These are phyloP conservation scores for Sminthurinus signatus DNA, from an alignment of 1,140 invertebrate species.

Conservation along the genomic window DNA sequence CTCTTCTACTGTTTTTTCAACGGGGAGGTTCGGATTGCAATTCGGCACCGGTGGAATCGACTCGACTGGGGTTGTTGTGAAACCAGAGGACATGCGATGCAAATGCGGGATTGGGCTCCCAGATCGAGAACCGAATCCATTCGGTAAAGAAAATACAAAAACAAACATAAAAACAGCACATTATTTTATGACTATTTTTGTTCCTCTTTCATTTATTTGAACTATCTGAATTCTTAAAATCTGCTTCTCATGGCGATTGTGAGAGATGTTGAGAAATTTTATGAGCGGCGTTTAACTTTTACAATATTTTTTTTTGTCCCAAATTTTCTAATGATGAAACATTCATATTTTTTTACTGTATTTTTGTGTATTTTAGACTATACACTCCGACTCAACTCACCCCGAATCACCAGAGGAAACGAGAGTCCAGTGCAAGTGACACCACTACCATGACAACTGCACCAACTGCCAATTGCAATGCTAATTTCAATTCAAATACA, in stretches of 20 bases:
- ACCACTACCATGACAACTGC: constrained; percentile 15
- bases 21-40: constrained; percentile 77
- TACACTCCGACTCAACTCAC: constrained; percentile 11
- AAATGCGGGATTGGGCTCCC: constrained; percentile 58
- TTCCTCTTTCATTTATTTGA: too few relatives aligned
- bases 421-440: constrained; percentile 29
- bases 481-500: neutral
- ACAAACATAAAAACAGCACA: too few relatives aligned
- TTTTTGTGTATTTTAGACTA: constrained; percentile 1
- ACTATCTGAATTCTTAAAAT: too few relatives aligned
- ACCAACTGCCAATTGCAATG: neutral
- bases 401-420: constrained; percentile 16
- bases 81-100: constrained; percentile 3
- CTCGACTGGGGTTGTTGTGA: constrained; percentile 2
- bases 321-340: too few relatives aligned
- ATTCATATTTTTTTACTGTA: too few relatives aligned
- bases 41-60: constrained; percentile 68
- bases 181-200: too few relatives aligned
- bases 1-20: constrained; percentile 88
- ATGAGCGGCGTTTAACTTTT: too few relatives aligned
- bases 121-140: constrained; percentile 71
- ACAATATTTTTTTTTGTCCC: too few relatives aligned
- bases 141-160: too few relatives aligned
- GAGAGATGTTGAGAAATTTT: too few relatives aligned
- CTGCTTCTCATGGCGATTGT: too few relatives aligned